Evolutionary conservation across 1,140 invertebrate species (phyloP).

Genomic region (Drosophila serrata): DNA sequence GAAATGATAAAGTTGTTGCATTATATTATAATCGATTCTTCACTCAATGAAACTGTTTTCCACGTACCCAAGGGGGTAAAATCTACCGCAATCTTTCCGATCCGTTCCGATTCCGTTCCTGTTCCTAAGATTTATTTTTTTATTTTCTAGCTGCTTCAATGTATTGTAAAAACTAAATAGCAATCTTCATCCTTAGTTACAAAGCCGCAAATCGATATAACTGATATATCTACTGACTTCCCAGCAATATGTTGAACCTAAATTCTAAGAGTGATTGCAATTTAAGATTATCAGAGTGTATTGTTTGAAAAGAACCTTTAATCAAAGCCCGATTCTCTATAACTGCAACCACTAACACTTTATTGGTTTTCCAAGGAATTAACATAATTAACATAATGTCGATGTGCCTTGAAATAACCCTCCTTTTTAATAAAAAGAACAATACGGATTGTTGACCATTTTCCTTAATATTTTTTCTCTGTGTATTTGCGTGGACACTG

Average conservation of each 20-base stretch:
- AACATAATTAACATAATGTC: too few species aligned
- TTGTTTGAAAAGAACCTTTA: too few species aligned
- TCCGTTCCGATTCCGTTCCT: fast-evolving
- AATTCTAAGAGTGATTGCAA: too few species aligned
- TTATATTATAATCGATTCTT: too few species aligned
- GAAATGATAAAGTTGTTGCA: too few species aligned
- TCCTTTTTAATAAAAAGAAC: not conserved
- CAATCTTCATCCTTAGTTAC: not conserved
- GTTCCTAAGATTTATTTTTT: not conserved
- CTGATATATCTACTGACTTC: too few species aligned
- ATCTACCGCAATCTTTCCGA: not conserved
- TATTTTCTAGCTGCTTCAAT: not conserved
- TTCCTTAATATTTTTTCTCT: not conserved
- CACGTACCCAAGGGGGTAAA: not conserved
- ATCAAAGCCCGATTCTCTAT: too few species aligned
- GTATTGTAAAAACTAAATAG: not conserved
- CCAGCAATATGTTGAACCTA: too few species aligned
- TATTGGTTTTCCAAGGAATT: not conserved
- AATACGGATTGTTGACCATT: too few species aligned
- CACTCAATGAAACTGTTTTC: not conserved
- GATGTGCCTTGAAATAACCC: too few species aligned
- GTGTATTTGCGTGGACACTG: not conserved
- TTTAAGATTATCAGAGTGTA: too few species aligned
- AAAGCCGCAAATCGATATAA: too few species aligned
- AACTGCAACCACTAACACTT: not conserved